Percentiles rank a stretch among this genome's conserved stretches.
phyloP scores from a whole-genome alignment of 1,140 invertebrate genomes.

The Chironomus tepperi region DNA sequence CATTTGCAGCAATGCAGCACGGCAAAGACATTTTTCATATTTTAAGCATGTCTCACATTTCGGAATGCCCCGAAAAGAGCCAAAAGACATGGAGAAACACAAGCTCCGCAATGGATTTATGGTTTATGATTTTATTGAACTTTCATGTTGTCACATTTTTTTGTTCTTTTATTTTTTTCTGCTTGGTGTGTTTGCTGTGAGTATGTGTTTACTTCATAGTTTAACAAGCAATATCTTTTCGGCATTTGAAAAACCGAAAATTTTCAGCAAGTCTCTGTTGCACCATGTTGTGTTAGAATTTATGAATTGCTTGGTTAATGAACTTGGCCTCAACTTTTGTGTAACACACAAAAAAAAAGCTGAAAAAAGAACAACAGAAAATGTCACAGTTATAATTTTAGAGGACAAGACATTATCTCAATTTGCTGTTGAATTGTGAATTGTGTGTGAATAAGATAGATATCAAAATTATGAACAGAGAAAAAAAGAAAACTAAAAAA shows the following conservation, averaged over 20 bases:
- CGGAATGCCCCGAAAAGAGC: neutral
- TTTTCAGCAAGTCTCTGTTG: constrained; percentile 15
- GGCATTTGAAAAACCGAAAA: neutral
- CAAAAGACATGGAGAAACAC: too few relatives aligned
- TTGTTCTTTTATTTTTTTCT: too few relatives aligned
- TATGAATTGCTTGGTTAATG: constrained; percentile 17
- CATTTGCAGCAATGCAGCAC: constrained; percentile 2
- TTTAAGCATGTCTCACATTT: neutral
- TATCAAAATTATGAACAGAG: too few relatives aligned
- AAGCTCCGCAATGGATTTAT: neutral
- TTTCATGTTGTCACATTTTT: constrained; percentile 16
- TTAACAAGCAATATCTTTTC: neutral
- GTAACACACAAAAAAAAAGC: too few relatives aligned
- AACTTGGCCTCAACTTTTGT: neutral
- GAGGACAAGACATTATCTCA: too few relatives aligned
- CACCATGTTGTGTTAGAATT: constrained; percentile 9
- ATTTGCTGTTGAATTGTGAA: too few relatives aligned
- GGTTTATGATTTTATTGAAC: constrained; percentile 21
- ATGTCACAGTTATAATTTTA: too few relatives aligned
- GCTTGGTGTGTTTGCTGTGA: neutral
- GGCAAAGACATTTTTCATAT: neutral
- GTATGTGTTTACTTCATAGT: neutral
- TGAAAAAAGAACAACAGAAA: too few relatives aligned
- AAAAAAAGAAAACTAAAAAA: neutral
- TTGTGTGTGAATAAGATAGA: too few relatives aligned